Evolutionary conservation across 1,140 invertebrate genomes (phyloP).

Genomic region (Dendrolimus kikuchii): DNA sequence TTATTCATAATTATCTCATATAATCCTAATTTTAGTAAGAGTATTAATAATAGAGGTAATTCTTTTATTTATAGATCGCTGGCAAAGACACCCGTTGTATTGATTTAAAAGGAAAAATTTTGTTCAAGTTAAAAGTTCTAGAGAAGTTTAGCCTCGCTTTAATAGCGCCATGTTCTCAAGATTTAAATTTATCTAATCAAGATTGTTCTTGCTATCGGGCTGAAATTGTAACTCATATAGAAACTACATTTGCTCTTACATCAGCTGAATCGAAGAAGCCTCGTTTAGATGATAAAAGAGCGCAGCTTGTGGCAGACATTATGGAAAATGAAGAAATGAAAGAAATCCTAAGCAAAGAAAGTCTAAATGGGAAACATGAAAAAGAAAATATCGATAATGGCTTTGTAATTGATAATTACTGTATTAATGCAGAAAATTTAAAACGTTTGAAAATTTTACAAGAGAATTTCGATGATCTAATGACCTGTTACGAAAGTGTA

Average conservation of each 20-base stretch:
- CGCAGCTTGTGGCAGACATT: conserved; percentile 56
- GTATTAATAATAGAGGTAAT: background rate
- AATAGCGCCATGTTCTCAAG: conserved; percentile 51
- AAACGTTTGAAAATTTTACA: conserved; percentile 53
- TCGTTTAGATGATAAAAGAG: conserved; percentile 45
- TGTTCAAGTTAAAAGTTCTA: conserved; percentile 59
- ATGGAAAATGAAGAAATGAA: conserved; percentile 60
- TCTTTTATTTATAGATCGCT: conserved; percentile 32
- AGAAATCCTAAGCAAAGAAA: conserved; percentile 50
- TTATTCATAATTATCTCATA: background rate
- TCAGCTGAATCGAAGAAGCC: conserved; percentile 24
- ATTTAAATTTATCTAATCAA: conserved; percentile 10
- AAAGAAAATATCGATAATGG: conserved; percentile 26
- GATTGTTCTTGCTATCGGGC: conserved; percentile 48
- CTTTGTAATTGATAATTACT: conserved; percentile 25
- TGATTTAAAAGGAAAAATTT: conserved; percentile 56
- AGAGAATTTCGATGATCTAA: conserved; percentile 48
- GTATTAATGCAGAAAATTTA: conserved; percentile 44
- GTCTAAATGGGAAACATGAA: conserved; percentile 17
- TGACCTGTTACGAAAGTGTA: conserved; percentile 50
- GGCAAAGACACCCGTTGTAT: conserved; percentile 51
- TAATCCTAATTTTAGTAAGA: background rate
- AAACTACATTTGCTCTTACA: conserved; percentile 37
- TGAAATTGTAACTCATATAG: conserved; percentile 31
- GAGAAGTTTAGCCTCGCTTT: conserved; percentile 57